phyloP scores from a whole-genome alignment of 2,113 vertebrate genomes.

The Macaca fascicularis region DNA sequence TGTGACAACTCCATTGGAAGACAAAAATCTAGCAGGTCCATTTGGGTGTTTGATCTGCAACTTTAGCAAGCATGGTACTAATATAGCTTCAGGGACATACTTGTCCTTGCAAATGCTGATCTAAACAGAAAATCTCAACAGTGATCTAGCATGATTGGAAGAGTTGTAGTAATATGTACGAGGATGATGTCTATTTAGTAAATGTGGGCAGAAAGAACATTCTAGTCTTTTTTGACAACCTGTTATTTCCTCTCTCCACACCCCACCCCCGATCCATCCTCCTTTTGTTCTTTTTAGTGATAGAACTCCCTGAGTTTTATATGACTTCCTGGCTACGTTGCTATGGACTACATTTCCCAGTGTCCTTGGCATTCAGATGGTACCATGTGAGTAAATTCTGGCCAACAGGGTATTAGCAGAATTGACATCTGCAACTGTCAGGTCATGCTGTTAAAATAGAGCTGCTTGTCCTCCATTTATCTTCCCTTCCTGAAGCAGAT shows the following conservation, averaged over 20 bases:
- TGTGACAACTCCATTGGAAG: background rate
- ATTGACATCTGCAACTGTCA: background rate
- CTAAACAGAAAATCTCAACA: background rate
- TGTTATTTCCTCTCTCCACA: background rate
- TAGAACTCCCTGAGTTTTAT: background rate
- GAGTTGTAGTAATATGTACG: background rate
- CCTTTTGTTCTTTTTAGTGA: background rate
- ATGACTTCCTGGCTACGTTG: background rate
- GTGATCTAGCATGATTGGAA: background rate
- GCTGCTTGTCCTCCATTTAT: background rate
- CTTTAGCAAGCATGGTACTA: background rate
- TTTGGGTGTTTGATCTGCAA: background rate
- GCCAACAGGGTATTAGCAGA: background rate
- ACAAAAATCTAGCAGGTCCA: background rate
- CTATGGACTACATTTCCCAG: background rate
- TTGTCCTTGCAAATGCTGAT: background rate
- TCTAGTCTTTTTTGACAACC: background rate
- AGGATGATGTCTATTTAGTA: background rate
- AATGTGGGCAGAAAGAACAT: background rate
- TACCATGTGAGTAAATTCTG: background rate
- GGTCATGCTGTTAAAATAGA: constrained; percentile 9
- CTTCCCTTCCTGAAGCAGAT: background rate
- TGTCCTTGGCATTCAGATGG: background rate
- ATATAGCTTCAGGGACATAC: background rate
- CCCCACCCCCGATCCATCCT: background rate